Evolutionary conservation across 2,113 vertebrate genomes (phyloP), one percentile per base, ranked within the genome.

Genomic region (Grammomys dolichurus): DNA sequence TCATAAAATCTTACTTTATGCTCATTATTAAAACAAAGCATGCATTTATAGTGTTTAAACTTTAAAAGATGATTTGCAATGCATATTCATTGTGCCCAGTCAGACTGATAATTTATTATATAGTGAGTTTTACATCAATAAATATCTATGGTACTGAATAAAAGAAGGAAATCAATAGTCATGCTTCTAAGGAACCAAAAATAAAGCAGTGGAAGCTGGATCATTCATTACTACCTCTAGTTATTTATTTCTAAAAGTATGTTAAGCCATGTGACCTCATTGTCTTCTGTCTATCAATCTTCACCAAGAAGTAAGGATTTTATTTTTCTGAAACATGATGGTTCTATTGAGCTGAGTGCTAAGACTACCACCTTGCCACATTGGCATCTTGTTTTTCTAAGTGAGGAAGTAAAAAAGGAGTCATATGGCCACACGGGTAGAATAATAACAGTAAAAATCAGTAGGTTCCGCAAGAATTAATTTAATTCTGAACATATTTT

Each of bases 1-100:
- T 31, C 26, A 56, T 19, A 67, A 63, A 73, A 1, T 80, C 40
- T 96, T 94, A 51, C 54, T 93, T 89, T 78, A 77, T 76, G 86
- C 17, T 82, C 17, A 92, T 91, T 51, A 85, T 54, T 91, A 93
- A 80, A 89, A 40, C 20, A 95, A 89, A 31, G 28, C 0, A 40
- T 51, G 65, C 0, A 58, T 72, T 75, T 91, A 72, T 13, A 93
- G 43, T 65, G 82, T 33, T 76, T 76, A 77, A 69, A 9, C 48
- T 96, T 81, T 0, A 0, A 31, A 54, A 63, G 58, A 20, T 86
- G 22, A 88, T 88, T 95, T 87, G 0, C 33, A 94, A 36, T 22
- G 11, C 5, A 86, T 40, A 5, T 94, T 89, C 12, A 63, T 54
- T 87, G 72, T 14, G 86, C 24, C 89, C 0, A 91, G 40, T 28